Base-by-base conservation (phyloP, 2,888 invertebrate genomes). In the Synanthedon vespiformis region DNA sequence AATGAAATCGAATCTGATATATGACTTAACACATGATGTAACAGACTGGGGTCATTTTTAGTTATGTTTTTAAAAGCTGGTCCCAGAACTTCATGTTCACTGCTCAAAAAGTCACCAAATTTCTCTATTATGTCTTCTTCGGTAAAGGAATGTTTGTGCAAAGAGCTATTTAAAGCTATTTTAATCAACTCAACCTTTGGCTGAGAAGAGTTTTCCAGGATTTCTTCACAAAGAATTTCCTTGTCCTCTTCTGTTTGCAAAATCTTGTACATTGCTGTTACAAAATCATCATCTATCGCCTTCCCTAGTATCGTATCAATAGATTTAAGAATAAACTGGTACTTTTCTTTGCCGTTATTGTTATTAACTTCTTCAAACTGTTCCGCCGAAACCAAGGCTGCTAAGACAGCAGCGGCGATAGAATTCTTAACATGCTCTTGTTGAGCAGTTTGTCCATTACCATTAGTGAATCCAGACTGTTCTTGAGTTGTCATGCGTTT, bases 51-150 rank as follows among this genome's bases (percentile, higher is more conserved):
- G 63, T 92, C 89, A 58, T 88, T 89, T 62, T 86, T 88, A 0
- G 90, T 89, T 56, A 93, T 88, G 58, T 91, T 91, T 70, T 90
- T 90, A 59, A 93, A 92, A 0, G 92, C 92, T 8, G 89, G 85
- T 1, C 90, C 89, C 10, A 89, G 66, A 22, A 92, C 88, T 57
- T 91, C 83, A 59, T 88, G 87, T 63, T 91, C 91, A 58, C 90
- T 89, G 56, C 90, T 90, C 50, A 93, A 78, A 54, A 93, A 89
- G 59, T 90, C 88, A 16, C 89, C 87, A 18, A 93, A 80, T 65
- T 90, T 90, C 54, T 92, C 91, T 51, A 92, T 81, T 0, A 92
- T 85, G 13, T 90, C 89, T 56, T 90, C 88, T 65, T 89, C 82
- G 13, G 88, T 85, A 40, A 88, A 81, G 55, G 89, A 74, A 62